Percentiles rank a stretch among this genome's conserved stretches.
Evolutionary conservation across 35 echinoderm and acorn worm species (phyloP).

Genomic region (Apostichopus japonicus): DNA sequence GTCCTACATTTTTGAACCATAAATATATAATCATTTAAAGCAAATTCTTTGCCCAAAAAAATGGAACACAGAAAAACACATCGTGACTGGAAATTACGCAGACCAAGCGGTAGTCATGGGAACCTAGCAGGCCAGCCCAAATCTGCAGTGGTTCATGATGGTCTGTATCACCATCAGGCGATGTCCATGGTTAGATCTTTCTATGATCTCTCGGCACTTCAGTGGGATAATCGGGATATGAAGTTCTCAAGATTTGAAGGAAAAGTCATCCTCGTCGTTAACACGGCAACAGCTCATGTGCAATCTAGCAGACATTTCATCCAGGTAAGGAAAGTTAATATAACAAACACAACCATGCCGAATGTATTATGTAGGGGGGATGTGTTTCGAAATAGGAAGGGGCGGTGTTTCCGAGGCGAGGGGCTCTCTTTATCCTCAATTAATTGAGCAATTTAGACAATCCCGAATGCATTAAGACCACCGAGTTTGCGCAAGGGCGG

Average conservation of each 20-base stretch:
- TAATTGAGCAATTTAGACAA: too few species aligned
- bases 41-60: not conserved
- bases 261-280: conserved; percentile 56
- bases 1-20: too few species aligned
- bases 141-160: not conserved
- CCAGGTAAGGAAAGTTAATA: conserved; percentile 52
- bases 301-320: conserved; percentile 65
- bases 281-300: conserved; percentile 65
- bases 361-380: too few species aligned
- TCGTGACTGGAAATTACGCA: not conserved
- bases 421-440: too few species aligned
- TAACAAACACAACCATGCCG: too few species aligned
- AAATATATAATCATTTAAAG: too few species aligned
- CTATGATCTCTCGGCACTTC: conserved; percentile 68
- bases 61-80: not conserved
- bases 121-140: not conserved
- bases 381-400: too few species aligned
- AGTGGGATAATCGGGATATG: conserved; percentile 53
- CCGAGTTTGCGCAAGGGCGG: too few species aligned
- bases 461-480: too few species aligned
- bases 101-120: not conserved
- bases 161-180: not conserved
- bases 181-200: conserved; percentile 66
- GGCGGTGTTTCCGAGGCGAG: too few species aligned
- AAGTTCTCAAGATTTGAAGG: conserved; percentile 72